Base-by-base conservation (phyloP, 2,797 vertebrate genomes). In the Leptoclinus maculatus region DNA sequence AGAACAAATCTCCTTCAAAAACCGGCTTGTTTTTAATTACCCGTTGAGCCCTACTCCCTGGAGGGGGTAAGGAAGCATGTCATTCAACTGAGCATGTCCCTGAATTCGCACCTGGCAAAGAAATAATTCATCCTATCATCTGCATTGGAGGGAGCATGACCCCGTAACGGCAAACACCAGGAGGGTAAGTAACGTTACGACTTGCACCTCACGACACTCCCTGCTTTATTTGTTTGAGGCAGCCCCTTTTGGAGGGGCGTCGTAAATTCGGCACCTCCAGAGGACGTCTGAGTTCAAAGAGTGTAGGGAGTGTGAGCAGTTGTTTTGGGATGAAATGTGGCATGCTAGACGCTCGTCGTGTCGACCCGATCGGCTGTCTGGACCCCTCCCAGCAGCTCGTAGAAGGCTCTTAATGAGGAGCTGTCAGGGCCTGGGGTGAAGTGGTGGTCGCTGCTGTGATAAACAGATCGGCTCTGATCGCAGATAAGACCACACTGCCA, bases 401-500 rank as follows among this genome's bases (percentile, higher is more conserved):
- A 77, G 78, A 60, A 74, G 66, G 64, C 58, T 41, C 71, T 67
- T 89, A 86, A 88, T 84, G 51, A 86, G 74, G 62, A 65, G 65
- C 69, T 83, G 77, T 72, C 60, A 65, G 75, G 58, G 80, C 69
- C 81, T 32, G 67, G 74, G 73, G 74, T 84, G 70, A 78, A 70
- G 73, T 27, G 66, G 59, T 78, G 79, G 71, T 59, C 49, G 13
- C 32, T 32, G 73, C 67, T 66, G 72, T 65, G 74, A 84, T 79
- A 82, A 78, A 76, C 72, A 76, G 59, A 72, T 72, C 6, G 29
- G 53, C 62, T 56, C 71, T 79, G 82, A 80, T 83, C 64, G 17
- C 80, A 86, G 84, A 89, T 87, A 87, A 87, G 79, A 79, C 67
- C 36, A 43, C 36, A 47, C 62, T 79, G 73, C 76, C 80, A 79